Evolutionary conservation across 2,797 vertebrate genomes (phyloP).

Genomic region (Trachurus trachurus): DNA sequence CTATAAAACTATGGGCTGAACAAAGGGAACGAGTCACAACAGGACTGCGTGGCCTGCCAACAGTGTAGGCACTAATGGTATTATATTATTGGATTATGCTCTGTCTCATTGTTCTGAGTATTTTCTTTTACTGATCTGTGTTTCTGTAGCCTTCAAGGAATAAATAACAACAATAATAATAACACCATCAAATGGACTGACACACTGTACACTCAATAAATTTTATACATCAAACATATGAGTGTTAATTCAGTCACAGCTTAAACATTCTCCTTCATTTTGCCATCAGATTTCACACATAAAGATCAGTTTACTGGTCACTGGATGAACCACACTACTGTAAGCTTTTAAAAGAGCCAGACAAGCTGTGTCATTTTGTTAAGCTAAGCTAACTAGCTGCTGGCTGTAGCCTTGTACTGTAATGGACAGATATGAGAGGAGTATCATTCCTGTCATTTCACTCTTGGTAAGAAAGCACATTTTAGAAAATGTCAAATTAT

Average conservation of each 20-base stretch:
- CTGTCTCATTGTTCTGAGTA: slow-evolving; percentile 17
- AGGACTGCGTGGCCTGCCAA: slow-evolving; percentile 24
- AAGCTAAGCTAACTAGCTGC: background rate
- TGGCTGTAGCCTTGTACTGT: background rate
- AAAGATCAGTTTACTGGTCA: slow-evolving; percentile 13
- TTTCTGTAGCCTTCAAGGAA: slow-evolving; percentile 33
- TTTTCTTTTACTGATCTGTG: slow-evolving; percentile 7
- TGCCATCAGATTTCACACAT: background rate
- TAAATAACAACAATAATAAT: background rate
- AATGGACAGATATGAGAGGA: background rate
- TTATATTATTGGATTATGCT: slow-evolving; percentile 23
- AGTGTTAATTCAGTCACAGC: slow-evolving; percentile 9
- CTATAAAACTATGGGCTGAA: slow-evolving; percentile 42
- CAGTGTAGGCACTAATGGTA: slow-evolving; percentile 20
- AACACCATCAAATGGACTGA: slow-evolving; percentile 5
- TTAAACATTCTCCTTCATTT: background rate
- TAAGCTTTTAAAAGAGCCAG: background rate
- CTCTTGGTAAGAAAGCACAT: background rate
- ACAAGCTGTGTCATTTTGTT: background rate
- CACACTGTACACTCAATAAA: slow-evolving; percentile 3
- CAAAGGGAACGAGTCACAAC: slow-evolving; percentile 38
- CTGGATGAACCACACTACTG: background rate
- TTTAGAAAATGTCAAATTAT: background rate
- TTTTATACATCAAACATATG: background rate
- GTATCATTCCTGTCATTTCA: background rate